phyloP scores from a whole-genome alignment of 2,113 vertebrate species.

The Scomber japonicus region DNA sequence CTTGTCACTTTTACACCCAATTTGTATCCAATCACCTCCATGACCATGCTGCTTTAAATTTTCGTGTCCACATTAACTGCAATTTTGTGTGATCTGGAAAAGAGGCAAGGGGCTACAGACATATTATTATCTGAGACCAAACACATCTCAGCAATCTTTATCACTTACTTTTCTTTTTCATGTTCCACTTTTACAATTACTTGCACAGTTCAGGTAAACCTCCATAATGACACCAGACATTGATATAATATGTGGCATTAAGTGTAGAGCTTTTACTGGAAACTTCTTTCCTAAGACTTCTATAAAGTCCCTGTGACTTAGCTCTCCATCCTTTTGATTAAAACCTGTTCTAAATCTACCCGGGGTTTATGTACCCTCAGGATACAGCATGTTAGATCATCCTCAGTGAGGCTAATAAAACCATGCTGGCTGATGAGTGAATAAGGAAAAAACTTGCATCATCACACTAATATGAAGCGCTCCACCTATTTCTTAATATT shows the following conservation, averaged over 20 bases:
- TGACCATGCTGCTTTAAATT: neutral
- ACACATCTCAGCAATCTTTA: neutral
- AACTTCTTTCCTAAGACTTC: neutral
- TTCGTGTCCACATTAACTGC: too few species aligned
- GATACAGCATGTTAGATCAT: too few species aligned
- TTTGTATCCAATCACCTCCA: neutral
- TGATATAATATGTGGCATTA: neutral
- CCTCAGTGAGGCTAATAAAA: neutral
- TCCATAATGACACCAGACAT: neutral
- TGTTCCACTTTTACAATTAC: neutral
- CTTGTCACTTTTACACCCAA: neutral
- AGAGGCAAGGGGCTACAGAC: neutral
- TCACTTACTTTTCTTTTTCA: neutral
- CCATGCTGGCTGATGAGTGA: neutral
- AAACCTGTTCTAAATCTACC: neutral
- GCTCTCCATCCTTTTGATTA: neutral
- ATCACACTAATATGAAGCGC: neutral
- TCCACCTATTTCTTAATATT: neutral
- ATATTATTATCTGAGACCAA: too few species aligned
- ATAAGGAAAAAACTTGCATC: neutral
- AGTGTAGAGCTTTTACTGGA: neutral
- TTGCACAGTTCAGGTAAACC: slow-evolving; percentile 1
- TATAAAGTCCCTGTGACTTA: neutral
- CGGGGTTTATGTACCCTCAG: neutral
- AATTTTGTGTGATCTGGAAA: neutral